phyloP scores from a whole-genome alignment of 2,888 invertebrate genomes.

The Orthonevra nobilis region DNA sequence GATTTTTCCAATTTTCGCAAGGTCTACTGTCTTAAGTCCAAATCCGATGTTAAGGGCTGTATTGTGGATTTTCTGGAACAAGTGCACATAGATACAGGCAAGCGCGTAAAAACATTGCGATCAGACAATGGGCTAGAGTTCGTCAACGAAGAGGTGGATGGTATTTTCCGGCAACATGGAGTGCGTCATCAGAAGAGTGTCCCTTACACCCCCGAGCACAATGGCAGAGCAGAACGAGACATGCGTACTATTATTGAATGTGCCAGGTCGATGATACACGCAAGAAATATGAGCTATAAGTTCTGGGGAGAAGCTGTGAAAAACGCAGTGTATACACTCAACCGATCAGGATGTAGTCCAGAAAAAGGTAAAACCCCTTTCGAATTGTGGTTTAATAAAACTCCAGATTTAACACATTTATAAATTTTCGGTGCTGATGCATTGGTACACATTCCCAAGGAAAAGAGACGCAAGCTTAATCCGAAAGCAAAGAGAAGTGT shows the following conservation, averaged over 20 bases:
- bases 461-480: too few relatives aligned
- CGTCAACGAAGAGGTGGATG: conserved; percentile 4
- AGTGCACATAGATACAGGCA: too few relatives aligned
- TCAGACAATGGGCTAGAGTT: conserved; percentile 29
- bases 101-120: neutral
- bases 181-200: too few relatives aligned
- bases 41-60: conserved; percentile 2
- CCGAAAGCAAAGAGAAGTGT: too few relatives aligned
- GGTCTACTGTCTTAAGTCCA: conserved; percentile 9
- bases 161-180: conserved; percentile 43
- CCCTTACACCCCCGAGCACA: conserved; percentile 76
- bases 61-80: neutral
- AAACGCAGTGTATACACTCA: conserved; percentile 8
- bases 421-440: too few relatives aligned
- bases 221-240: conserved; percentile 75
- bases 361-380: conserved; percentile 12
- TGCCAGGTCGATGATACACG: conserved; percentile 69
- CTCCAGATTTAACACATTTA: too few relatives aligned
- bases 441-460: too few relatives aligned
- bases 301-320: too few relatives aligned
- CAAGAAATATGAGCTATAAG: conserved; percentile 50
- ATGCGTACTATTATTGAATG: too few relatives aligned
- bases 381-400: too few relatives aligned
- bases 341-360: conserved; percentile 12
- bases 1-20: neutral